phyloP scores from a whole-genome alignment of 2,797 vertebrate genomes.

The Platalea minor region DNA sequence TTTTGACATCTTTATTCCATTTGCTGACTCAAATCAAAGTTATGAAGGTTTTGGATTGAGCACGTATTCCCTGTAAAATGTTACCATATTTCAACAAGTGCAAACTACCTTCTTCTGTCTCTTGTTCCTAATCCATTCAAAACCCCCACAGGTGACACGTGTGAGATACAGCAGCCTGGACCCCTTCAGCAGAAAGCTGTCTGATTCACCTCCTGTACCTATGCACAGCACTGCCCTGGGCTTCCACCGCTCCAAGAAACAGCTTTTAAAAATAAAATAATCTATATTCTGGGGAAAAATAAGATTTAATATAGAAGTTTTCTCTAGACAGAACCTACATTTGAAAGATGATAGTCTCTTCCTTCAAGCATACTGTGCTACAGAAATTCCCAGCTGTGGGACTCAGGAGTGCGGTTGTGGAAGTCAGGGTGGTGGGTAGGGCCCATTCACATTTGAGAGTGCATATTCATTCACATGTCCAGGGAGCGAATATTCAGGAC shows the following conservation, averaged over 20 bases:
- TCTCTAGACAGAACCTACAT: not conserved
- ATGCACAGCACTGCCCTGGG: not conserved
- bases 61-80: not conserved
- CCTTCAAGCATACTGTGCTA: not conserved
- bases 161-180: not conserved
- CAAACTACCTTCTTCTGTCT: not conserved
- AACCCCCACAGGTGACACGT: not conserved
- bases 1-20: not conserved
- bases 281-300: not conserved
- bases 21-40: not conserved
- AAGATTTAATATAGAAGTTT: not conserved
- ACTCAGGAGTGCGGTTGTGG: not conserved
- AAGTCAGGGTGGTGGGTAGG: not conserved
- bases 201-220: not conserved
- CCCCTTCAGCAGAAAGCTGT: not conserved
- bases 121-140: not conserved
- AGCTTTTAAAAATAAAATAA: not conserved
- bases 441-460: not conserved
- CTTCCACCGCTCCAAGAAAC: not conserved
- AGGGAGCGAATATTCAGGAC: not conserved
- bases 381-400: not conserved
- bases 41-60: not conserved
- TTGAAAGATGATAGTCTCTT: not conserved
- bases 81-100: not conserved
- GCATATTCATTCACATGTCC: not conserved